A percentile compares a stretch with the other conserved stretches of the same genome.
Evolutionary conservation across 2,888 invertebrate species (phyloP).

Genomic region (Pristionchus entomophagus): DNA sequence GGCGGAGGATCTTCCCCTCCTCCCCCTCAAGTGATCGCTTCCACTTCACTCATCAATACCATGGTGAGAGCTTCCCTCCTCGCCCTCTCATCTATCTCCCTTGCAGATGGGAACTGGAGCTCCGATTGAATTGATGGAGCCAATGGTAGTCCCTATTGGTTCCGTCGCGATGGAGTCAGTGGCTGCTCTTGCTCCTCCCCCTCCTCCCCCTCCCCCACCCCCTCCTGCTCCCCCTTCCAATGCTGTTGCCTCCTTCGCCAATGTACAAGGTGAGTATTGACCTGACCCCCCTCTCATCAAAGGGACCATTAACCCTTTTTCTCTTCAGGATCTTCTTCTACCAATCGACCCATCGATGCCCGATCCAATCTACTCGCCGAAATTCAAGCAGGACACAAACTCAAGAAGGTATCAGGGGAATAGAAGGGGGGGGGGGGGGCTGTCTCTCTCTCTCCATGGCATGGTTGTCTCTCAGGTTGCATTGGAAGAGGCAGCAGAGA

Average conservation of each 20-base stretch:
- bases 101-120: background rate
- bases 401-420: constrained; percentile 72
- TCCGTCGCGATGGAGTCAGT: constrained; percentile 41
- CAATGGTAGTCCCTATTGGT: background rate
- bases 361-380: constrained; percentile 67
- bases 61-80: background rate
- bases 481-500: constrained; percentile 64
- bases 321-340: background rate
- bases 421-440: background rate
- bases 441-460: background rate
- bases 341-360: background rate
- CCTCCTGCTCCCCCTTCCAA: constrained; percentile 53
- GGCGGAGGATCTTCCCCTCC: constrained; percentile 2
- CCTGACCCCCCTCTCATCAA: no score
- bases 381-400: constrained; percentile 70
- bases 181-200: constrained; percentile 65
- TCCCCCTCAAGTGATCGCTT: background rate
- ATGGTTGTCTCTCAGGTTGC: constrained; percentile 51
- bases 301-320: background rate
- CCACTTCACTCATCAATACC: background rate
- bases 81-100: background rate
- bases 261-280: constrained; percentile 49
- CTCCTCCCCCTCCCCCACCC: constrained; percentile 69
- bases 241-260: constrained; percentile 53
- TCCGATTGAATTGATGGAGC: constrained; percentile 29